phyloP scores from a whole-genome alignment of 1,140 invertebrate genomes.

The Aphelinus certus region DNA sequence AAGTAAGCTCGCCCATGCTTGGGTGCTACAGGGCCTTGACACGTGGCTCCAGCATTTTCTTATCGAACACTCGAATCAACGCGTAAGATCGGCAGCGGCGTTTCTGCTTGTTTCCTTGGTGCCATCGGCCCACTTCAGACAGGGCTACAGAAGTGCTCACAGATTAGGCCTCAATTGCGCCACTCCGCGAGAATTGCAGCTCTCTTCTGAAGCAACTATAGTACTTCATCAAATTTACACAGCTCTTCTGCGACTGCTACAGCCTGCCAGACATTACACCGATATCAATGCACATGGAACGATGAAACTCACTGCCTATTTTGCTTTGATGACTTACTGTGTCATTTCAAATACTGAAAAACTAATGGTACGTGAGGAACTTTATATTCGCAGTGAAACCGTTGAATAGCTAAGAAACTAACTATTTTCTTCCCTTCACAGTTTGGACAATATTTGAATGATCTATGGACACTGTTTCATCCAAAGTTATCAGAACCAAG shows the following conservation, averaged over 20 bases:
- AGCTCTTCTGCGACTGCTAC: conserved; percentile 79
- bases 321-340: conserved; percentile 89
- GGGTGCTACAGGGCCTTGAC: conserved; percentile 87
- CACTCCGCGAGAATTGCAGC: conserved; percentile 62
- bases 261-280: conserved; percentile 84
- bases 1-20: conserved; percentile 88
- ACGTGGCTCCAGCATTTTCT: conserved; percentile 91
- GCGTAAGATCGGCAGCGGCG: conserved; percentile 87
- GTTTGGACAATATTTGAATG: conserved; percentile 88
- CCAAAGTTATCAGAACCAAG: conserved; percentile 94
- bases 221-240: conserved; percentile 88
- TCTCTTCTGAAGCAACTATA: conserved; percentile 77
- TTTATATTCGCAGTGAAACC: conserved; percentile 19
- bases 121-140: conserved; percentile 86
- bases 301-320: conserved; percentile 91
- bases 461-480: conserved; percentile 93
- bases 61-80: conserved; percentile 83
- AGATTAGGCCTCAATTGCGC: conserved; percentile 61
- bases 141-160: conserved; percentile 79
- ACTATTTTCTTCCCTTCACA: conserved; percentile 57
- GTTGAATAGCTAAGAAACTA: background rate
- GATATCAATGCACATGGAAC: conserved; percentile 87
- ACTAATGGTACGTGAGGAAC: conserved; percentile 78
- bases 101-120: conserved; percentile 88
- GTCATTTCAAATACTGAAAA: conserved; percentile 90